Conservation (phyloP, 2,797 vertebrate species). For the Microctenopoma steveboyesi region DNA sequence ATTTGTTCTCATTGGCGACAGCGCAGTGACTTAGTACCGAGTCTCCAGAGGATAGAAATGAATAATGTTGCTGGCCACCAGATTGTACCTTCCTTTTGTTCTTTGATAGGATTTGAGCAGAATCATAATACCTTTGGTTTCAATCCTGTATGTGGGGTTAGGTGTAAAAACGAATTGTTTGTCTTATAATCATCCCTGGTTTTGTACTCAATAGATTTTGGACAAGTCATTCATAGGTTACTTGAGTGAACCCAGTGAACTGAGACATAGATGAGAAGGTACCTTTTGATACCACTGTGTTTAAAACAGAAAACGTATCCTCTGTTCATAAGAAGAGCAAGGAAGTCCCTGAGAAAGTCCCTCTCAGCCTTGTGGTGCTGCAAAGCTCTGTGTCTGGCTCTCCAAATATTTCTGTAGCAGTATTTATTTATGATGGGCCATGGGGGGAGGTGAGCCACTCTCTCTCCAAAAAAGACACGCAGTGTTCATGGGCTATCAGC, state of each 20-base stretch:
- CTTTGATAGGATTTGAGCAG: conserved; percentile 19
- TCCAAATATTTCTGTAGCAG: conserved; percentile 80
- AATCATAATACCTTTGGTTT: conserved; percentile 27
- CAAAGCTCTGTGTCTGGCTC: conserved; percentile 69
- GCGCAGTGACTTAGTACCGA: conserved; percentile 18
- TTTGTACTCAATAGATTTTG: conserved; percentile 33
- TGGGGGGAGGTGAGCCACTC: conserved; percentile 66
- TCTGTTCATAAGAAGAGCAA: conserved; percentile 68
- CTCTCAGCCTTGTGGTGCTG: conserved; percentile 65
- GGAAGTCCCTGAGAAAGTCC: conserved; percentile 73
- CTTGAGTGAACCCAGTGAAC: not conserved
- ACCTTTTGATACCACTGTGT: conserved; percentile 30
- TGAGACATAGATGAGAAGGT: conserved; percentile 14
- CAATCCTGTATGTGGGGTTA: conserved; percentile 1
- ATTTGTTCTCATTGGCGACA: conserved; percentile 13
- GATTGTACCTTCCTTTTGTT: conserved; percentile 35
- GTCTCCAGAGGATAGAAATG: conserved; percentile 24
- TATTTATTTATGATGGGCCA: conserved; percentile 81
- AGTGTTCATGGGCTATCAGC: conserved; percentile 62
- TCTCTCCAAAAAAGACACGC: conserved; percentile 64
- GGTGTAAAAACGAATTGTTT: conserved; percentile 13
- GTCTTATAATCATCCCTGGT: conserved; percentile 13
- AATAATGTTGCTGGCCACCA: conserved; percentile 34
- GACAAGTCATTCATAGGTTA: conserved; percentile 25
- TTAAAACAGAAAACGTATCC: conserved; percentile 64